Base-by-base conservation (phyloP, 2,888 invertebrate species). In the Heliconius charithonia region DNA sequence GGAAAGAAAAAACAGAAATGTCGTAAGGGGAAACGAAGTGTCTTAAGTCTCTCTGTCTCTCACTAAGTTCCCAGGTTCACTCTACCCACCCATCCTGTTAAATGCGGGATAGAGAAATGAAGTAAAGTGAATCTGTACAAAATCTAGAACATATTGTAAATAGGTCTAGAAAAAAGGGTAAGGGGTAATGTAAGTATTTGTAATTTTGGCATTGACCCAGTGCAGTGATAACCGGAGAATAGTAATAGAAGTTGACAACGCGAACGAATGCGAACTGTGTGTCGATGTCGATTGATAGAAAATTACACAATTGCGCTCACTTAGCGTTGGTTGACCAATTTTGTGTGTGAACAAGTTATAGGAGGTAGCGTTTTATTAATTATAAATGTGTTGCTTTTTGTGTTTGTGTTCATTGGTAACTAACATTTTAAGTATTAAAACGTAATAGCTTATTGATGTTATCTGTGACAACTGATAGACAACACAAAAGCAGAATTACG, bases 231-330 rank as follows among this genome's bases (percentile, higher is more conserved):
- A 59, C 73, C 69, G 56, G n/a, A 51, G 76, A 79, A 75, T 77
- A 74, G 63, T n/a, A 80, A 80, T 77, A 51, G 22, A 27, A 51
- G 62, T 71, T 69, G 77, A 78, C 80, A 75, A 65, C 71, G 77
- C 72, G 79, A 75, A 75, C 79, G 59, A 59, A 59, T 59, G 59
- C 80, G 76, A 71, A 81, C 79, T 59, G 79, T 1, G n/a, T 22
- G 59, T 83, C 85, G 86, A 89, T 19, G 59, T 83, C 85, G 86
- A 89, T 89, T 88, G 89, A 89, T 88, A 87, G 87, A 83, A 32
- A 87, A 88, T 91, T 91, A 88, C 89, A 90, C 91, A 91, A 92
- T 89, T 91, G 87, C 85, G 83, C 79, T 84, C 87, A 87, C 84
- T 88, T 86, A 86, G 82, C 84, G 82, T 79, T 82, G 73, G 83